A percentile compares a stretch with the other conserved stretches of the same genome.
These are phyloP conservation scores for Apamea epomidion DNA, from an alignment of 2,888 invertebrate genomes.

Conservation along the genomic window DNA sequence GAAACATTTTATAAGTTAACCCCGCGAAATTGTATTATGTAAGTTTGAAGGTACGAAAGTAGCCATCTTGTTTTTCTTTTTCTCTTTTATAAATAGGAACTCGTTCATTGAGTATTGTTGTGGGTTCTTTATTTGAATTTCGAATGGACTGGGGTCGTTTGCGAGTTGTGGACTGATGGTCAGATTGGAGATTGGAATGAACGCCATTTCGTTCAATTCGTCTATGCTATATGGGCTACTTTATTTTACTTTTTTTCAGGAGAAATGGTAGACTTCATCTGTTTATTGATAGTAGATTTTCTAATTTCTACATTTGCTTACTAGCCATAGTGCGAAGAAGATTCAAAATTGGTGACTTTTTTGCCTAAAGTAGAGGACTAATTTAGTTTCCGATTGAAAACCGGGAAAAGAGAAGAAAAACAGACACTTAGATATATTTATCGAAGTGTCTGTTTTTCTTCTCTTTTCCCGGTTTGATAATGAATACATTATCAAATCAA, in stretches of 20 bases:
- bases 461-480: no score
- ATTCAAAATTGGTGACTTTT: background rate
- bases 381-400: no score
- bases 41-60: constrained; percentile 56
- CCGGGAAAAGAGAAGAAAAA: background rate
- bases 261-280: background rate
- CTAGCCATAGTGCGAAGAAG: background rate
- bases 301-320: background rate
- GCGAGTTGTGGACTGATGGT: constrained; percentile 15
- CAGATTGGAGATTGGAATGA: constrained; percentile 26
- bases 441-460: no score
- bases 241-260: background rate
- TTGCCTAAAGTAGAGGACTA: background rate
- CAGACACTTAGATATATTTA: no score
- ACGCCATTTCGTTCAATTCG: constrained; percentile 10
- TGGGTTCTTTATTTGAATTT: constrained; percentile 45
- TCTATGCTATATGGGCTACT: background rate
- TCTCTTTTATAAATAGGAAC: constrained; percentile 49
- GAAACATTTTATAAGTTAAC: constrained; percentile 67
- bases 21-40: constrained; percentile 63
- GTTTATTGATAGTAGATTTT: background rate
- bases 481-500: background rate
- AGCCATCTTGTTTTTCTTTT: constrained; percentile 57
- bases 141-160: constrained; percentile 15
- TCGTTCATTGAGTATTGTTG: constrained; percentile 50